These are phyloP conservation scores for Carcina quercana DNA, from an alignment of 2,888 invertebrate genomes.

Conservation along the genomic window DNA sequence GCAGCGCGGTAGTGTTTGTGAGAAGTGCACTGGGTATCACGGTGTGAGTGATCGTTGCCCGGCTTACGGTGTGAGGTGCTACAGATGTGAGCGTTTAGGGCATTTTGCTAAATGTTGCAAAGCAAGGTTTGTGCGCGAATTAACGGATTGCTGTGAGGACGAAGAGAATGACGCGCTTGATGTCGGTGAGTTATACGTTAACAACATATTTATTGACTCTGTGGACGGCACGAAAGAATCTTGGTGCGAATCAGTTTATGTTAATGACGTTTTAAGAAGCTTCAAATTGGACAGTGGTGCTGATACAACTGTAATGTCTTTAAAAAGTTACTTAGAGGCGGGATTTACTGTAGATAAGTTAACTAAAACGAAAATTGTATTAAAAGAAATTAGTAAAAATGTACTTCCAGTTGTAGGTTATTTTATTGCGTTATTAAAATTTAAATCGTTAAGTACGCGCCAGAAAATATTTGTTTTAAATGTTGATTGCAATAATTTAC, in stretches of 20 bases:
- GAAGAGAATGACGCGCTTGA: too few species aligned
- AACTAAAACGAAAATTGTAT: neutral
- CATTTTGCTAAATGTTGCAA: slow-evolving; percentile 6
- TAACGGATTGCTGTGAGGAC: neutral
- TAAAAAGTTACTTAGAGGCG: neutral
- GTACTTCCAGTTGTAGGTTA: slow-evolving; percentile 4
- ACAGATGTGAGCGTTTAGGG: slow-evolving; percentile 3
- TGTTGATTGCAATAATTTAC: slow-evolving; percentile 8
- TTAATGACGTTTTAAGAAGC: neutral
- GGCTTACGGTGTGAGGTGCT: neutral
- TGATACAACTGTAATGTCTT: slow-evolving; percentile 6
- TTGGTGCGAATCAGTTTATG: neutral
- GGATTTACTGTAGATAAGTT: neutral
- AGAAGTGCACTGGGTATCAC: neutral
- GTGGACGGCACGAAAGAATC: neutral
- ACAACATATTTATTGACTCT: slow-evolving; percentile 5
- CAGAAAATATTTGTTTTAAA: slow-evolving; percentile 4
- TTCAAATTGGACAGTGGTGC: slow-evolving; percentile 11
- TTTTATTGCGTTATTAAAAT: slow-evolving; percentile 5
- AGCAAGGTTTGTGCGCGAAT: neutral
- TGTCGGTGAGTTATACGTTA: slow-evolving; percentile 6
- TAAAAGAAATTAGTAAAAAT: slow-evolving; percentile 5
- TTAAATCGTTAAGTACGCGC: neutral
- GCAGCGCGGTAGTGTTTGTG: neutral
- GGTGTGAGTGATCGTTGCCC: slow-evolving; percentile 1